phyloP scores from a whole-genome alignment of 1,140 invertebrate genomes.

The Leucophenga varia region DNA sequence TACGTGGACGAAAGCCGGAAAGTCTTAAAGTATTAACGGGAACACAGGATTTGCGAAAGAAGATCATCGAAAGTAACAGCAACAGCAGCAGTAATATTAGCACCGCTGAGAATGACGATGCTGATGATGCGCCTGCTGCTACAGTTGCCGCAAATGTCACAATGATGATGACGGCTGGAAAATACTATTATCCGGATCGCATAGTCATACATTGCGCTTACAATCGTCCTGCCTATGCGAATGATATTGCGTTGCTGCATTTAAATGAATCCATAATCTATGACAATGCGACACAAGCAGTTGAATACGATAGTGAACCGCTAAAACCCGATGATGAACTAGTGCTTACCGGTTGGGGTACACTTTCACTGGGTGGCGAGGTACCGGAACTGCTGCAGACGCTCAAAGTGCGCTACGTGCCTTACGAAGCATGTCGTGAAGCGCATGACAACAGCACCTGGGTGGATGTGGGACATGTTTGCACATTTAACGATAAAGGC shows the following conservation, averaged over 20 bases:
- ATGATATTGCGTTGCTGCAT: slow-evolving; percentile 61
- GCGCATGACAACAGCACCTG: slow-evolving; percentile 39
- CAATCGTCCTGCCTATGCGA: slow-evolving; percentile 44
- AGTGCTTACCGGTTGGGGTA: slow-evolving; percentile 62
- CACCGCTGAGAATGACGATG: too few relatives aligned
- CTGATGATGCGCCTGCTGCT: too few relatives aligned
- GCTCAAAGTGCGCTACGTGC: slow-evolving; percentile 44
- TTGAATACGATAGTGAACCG: slow-evolving; percentile 36
- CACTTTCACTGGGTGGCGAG: slow-evolving; percentile 42
- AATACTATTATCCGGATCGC: slow-evolving; percentile 38
- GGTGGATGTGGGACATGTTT: slow-evolving; percentile 59
- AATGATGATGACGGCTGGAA: too few relatives aligned
- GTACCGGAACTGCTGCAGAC: slow-evolving; percentile 43
- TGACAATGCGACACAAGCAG: slow-evolving; percentile 57
- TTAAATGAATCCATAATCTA: slow-evolving; percentile 55
- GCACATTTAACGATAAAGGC: slow-evolving; percentile 63
- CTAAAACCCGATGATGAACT: slow-evolving; percentile 41
- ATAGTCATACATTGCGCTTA: slow-evolving; percentile 49
- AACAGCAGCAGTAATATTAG: too few relatives aligned
- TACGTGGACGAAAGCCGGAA: slow-evolving; percentile 24
- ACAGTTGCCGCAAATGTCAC: neutral
- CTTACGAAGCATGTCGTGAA: slow-evolving; percentile 41
- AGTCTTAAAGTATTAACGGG: slow-evolving; percentile 38
- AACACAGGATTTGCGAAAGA: slow-evolving; percentile 40
- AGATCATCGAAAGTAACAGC: too few relatives aligned